These are phyloP conservation scores for Notolepis coatsorum DNA, from an alignment of 2,797 vertebrate genomes.

Conservation along the genomic window DNA sequence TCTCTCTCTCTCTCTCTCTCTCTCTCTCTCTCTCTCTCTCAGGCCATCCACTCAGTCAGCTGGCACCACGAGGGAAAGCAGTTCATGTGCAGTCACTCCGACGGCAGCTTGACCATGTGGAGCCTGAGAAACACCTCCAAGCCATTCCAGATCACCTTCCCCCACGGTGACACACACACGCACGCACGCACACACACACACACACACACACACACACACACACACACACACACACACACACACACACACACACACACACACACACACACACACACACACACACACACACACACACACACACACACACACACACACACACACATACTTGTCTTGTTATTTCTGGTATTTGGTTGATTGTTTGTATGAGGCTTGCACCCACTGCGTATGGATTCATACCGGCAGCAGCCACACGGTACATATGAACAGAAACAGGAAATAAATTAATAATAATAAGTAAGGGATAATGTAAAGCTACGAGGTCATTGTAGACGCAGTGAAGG, in stretches of 20 bases:
- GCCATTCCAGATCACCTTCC: slow-evolving; percentile 95
- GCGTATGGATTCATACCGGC: no score
- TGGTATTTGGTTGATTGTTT: no score
- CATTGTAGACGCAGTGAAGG: no score
- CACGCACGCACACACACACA: slow-evolving; percentile 8
- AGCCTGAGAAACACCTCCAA: slow-evolving; percentile 94
- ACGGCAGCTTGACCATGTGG: slow-evolving; percentile 97
- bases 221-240: not conserved
- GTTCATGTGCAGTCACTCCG: slow-evolving; percentile 99
- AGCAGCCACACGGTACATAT: not conserved
- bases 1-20: not conserved
- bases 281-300: not conserved
- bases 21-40: slow-evolving; percentile 11
- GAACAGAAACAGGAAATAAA: not conserved
- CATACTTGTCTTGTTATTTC: not conserved
- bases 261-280: slow-evolving; percentile 2
- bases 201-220: not conserved
- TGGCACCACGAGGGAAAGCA: slow-evolving; percentile 99
- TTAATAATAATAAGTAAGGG: no score
- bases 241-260: slow-evolving; percentile 1
- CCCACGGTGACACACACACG: slow-evolving; percentile 88
- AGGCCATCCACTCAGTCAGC: slow-evolving; percentile 97
- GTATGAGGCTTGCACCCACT: no score
- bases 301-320: not conserved
- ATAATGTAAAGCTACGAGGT: no score